Evolutionary conservation across 2,888 invertebrate genomes (phyloP).

Genomic region (Cephonodes hylas): DNA sequence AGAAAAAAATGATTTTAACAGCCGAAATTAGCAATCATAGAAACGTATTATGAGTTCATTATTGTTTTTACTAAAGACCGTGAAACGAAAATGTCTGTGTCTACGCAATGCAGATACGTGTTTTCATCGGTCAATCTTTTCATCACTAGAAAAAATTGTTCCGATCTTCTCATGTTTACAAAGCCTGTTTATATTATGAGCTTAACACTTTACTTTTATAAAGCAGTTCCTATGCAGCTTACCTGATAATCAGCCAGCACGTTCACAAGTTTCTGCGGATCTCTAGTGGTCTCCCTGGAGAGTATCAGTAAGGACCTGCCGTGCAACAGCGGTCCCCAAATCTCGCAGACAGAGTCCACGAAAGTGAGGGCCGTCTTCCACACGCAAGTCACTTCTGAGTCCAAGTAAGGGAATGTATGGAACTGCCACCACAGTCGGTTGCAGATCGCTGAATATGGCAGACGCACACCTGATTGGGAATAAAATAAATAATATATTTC

Average conservation of each 20-base stretch:
- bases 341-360: constrained; percentile 93
- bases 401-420: constrained; percentile 87
- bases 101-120: no score
- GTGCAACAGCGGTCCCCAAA: constrained; percentile 91
- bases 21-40: not conserved
- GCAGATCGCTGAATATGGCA: constrained; percentile 88
- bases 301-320: constrained; percentile 87
- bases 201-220: no score
- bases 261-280: constrained; percentile 87
- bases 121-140: no score
- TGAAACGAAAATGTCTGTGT: no score
- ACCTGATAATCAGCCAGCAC: constrained; percentile 87
- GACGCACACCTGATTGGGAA: constrained; percentile 85
- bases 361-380: constrained; percentile 96
- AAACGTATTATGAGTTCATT: no score
- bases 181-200: no score
- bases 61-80: no score
- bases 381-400: constrained; percentile 85
- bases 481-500: not conserved
- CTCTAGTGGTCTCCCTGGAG: constrained; percentile 86
- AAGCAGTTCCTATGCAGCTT: no score
- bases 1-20: not conserved
- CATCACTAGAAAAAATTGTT: no score
- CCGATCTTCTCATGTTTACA: no score
- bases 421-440: constrained; percentile 95